Evolutionary conservation across 2,113 vertebrate species (phyloP), one percentile per base, ranked within the genome.

Genomic region (Uria aalge): DNA sequence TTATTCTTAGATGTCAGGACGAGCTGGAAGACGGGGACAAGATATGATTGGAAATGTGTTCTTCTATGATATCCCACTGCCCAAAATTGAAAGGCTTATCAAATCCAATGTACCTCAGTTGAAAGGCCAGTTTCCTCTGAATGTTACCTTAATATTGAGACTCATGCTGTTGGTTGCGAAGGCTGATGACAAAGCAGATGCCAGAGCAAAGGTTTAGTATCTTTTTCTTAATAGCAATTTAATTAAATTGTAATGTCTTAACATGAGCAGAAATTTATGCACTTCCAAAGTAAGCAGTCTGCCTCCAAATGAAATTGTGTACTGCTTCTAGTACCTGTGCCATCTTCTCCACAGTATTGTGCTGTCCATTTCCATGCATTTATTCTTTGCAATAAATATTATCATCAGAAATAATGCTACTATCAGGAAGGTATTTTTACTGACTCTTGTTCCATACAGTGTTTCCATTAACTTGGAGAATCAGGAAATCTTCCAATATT

Each of bases 21-120:
- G 98, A 71, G 98, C 98, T 91, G 98, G 98, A 82, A 97, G 98
- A 94, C 80, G 98, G 74, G 98, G 98, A 45, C 97, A 98, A 71
- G 98, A 98, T 83, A 38, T 98, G 67, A 30, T 96, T 36, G 98
- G 98, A 86, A 97, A 97, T 88, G 97, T 98, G 5, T 98, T 97
- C 94, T 98, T 98, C 92, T 98, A 97, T 10, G 81, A 97, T 62
- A 97, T 98, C 23, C 98, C 98, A 30, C 24, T 96, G 38, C 86
- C 97, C 24, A 98, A 98, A 94, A 76, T 98, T 63, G 90, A 91
- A 92, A 98, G 97, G 60, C 98, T 98, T 66, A 95, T 98, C n/a
- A 98, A 98, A 93, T 98, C 98, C 52, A 98, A 97, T 3, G 96
- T 98, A 38, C 98, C 98, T 89, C 81, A 98, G 40, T 48, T 98